These are phyloP conservation scores for Sipha flava DNA, from an alignment of 1,140 invertebrate genomes.

Conservation along the genomic window DNA sequence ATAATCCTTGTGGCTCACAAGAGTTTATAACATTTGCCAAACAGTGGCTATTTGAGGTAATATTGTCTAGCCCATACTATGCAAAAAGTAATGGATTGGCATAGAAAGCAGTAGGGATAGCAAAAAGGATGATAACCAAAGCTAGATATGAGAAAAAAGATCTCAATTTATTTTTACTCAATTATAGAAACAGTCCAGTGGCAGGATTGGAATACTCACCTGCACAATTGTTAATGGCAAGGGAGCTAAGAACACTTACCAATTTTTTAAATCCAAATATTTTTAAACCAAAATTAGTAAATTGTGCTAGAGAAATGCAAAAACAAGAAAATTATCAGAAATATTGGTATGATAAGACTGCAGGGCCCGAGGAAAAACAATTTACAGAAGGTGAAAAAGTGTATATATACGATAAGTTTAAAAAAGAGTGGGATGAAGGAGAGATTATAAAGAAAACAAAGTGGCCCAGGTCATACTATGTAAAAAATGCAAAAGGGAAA, in stretches of 20 bases:
- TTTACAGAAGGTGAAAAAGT: background rate
- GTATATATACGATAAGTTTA: background rate
- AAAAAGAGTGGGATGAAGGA: background rate
- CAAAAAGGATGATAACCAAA: conserved; percentile 43
- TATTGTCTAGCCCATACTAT: conserved; percentile 41
- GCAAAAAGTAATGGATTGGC: conserved; percentile 43
- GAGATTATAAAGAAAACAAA: background rate
- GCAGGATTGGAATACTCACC: background rate
- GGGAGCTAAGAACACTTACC: background rate
- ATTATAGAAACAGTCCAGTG: conserved; percentile 12
- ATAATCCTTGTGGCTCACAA: conserved; percentile 41
- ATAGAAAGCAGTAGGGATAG: conserved; percentile 42
- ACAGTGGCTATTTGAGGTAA: conserved; percentile 26
- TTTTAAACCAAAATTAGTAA: background rate
- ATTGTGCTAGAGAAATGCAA: background rate
- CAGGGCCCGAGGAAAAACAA: background rate
- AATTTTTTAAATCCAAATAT: background rate
- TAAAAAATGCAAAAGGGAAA: background rate
- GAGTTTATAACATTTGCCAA: conserved; percentile 40
- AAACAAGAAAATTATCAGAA: background rate
- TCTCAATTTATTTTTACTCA: conserved; percentile 19
- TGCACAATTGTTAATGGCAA: background rate
- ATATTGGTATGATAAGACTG: background rate
- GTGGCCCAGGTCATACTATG: background rate
- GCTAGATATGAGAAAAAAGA: conserved; percentile 26